These are phyloP conservation scores for Drosophila tsacasi DNA, from an alignment of 1,140 invertebrate genomes.

Conservation along the genomic window DNA sequence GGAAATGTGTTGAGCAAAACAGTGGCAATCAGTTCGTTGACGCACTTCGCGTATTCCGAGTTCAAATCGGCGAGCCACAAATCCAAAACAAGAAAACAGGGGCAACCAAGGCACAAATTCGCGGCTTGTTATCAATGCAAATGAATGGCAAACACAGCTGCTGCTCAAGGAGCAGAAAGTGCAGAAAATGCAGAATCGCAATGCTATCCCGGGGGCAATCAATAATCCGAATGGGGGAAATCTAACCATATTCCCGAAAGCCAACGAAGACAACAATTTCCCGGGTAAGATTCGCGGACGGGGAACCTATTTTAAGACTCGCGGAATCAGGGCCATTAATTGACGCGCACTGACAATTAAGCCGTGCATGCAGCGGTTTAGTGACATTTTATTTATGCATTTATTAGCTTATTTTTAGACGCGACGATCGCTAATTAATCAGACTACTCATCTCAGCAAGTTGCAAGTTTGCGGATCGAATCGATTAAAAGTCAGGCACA, in stretches of 20 bases:
- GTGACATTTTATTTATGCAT: constrained; percentile 35
- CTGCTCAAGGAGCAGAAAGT: not conserved
- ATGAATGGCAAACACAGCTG: constrained; percentile 13
- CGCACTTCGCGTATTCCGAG: constrained; percentile 39
- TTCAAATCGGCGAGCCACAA: constrained; percentile 16
- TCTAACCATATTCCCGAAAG: constrained; percentile 18
- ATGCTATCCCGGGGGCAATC: not conserved
- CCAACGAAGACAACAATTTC: not conserved
- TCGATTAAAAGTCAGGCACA: constrained; percentile 21
- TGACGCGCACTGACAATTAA: constrained; percentile 40
- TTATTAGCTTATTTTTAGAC: constrained; percentile 43
- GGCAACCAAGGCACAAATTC: not conserved
- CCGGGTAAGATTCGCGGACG: constrained; percentile 1
- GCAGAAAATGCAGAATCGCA: too few species aligned
- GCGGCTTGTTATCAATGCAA: constrained; percentile 46
- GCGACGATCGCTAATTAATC: constrained; percentile 28
- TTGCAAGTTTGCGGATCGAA: not conserved
- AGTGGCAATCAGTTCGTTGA: constrained; percentile 29
- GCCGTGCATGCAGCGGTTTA: constrained; percentile 19
- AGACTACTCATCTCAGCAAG: constrained; percentile 4
- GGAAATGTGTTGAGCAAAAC: constrained; percentile 30
- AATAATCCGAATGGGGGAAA: constrained; percentile 19
- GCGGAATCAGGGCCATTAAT: constrained; percentile 31
- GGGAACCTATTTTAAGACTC: constrained; percentile 12
- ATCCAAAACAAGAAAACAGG: constrained; percentile 4